Conservation (phyloP, 2,797 vertebrate species). For the Neoniphon sammara region DNA sequence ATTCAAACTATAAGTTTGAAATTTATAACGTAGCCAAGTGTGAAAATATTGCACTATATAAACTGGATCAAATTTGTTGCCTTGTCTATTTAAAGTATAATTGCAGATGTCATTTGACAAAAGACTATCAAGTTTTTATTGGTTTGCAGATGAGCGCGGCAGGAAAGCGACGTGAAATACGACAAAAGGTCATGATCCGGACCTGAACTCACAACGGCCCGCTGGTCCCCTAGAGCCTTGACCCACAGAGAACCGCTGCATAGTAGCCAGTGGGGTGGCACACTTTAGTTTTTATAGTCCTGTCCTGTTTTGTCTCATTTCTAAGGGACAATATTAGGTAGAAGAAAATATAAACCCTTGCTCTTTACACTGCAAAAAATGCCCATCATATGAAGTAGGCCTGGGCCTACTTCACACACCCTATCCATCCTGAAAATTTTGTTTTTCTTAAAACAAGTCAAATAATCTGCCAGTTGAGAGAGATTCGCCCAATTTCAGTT, state of each 20-base stretch:
- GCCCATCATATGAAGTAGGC: too few relatives aligned
- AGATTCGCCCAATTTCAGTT: too few relatives aligned
- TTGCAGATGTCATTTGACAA: not conserved
- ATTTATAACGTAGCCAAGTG: too few relatives aligned
- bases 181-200: constrained; percentile 47
- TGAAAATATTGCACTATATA: not conserved
- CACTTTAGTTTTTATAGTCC: not conserved
- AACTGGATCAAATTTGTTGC: not conserved
- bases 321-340: not conserved
- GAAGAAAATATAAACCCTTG: not conserved
- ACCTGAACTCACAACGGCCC: constrained; percentile 20
- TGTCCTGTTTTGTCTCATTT: not conserved
- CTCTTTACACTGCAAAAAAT: not conserved
- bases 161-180: not conserved
- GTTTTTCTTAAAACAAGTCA: too few relatives aligned
- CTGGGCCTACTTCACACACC: not conserved
- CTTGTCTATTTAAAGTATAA: too few relatives aligned
- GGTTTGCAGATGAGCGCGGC: not conserved
- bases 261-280: not conserved
- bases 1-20: too few relatives aligned
- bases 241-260: not conserved
- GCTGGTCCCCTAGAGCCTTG: not conserved
- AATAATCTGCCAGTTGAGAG: not conserved
- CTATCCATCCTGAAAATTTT: too few relatives aligned
- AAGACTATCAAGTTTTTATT: not conserved